Evolutionary conservation across 2,888 invertebrate genomes (phyloP).

Genomic region (Theretra japonica): DNA sequence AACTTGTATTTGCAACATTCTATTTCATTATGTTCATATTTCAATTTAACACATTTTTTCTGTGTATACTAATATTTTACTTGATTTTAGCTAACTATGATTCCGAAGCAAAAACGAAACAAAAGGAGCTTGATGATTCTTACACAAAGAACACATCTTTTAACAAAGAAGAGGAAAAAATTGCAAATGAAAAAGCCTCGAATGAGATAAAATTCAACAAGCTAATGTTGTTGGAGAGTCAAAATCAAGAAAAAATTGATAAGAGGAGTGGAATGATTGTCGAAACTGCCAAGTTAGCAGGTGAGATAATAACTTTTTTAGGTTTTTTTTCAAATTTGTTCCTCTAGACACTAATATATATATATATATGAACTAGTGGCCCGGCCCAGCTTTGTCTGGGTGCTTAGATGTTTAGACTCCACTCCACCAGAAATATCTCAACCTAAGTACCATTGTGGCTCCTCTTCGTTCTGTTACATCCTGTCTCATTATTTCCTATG

Average conservation of each 20-base stretch:
- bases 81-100: constrained; percentile 64
- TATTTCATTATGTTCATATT: too few species aligned
- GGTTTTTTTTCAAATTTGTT: not conserved
- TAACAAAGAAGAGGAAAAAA: constrained; percentile 75
- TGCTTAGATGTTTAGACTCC: too few species aligned
- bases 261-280: constrained; percentile 71
- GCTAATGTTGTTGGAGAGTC: constrained; percentile 71
- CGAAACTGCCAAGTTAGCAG: constrained; percentile 70
- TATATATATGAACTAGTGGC: too few species aligned
- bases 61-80: too few species aligned
- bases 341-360: too few species aligned
- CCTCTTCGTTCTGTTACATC: too few species aligned
- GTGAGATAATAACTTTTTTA: constrained; percentile 43
- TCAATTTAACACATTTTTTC: too few species aligned
- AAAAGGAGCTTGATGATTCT: constrained; percentile 72
- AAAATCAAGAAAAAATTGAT: constrained; percentile 77
- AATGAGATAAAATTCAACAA: constrained; percentile 77
- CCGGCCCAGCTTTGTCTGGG: too few species aligned
- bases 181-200: constrained; percentile 72
- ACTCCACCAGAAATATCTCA: too few species aligned
- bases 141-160: constrained; percentile 70
- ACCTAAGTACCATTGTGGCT: too few species aligned
- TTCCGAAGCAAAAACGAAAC: constrained; percentile 65
- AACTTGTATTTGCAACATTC: too few species aligned
- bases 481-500: too few species aligned